Evolutionary conservation across 92 coral and sea anemone species (phyloP).

Genomic region (Epizoanthus rinbou): DNA sequence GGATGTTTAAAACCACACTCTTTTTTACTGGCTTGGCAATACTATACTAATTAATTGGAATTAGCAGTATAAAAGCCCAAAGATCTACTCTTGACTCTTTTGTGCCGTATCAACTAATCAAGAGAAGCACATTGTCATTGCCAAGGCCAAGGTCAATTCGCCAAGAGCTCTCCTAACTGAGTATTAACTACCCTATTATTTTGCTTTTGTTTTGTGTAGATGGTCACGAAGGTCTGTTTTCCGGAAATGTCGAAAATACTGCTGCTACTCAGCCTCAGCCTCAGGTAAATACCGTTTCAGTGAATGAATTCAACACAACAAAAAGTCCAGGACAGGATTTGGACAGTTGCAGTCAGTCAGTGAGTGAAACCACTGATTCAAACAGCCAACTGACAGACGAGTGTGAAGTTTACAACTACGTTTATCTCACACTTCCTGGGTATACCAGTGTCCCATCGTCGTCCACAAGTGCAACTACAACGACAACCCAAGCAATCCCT

Average conservation of each 20-base stretch:
- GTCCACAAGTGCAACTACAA: conserved; percentile 28
- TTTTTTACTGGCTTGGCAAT: too few species aligned
- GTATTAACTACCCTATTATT: neutral
- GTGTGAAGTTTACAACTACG: conserved; percentile 33
- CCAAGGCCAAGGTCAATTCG: conserved; percentile 4
- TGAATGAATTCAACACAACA: conserved; percentile 16
- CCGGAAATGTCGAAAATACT: conserved; percentile 22
- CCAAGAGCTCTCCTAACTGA: neutral
- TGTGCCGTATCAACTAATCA: too few species aligned
- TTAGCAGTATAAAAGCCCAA: too few species aligned
- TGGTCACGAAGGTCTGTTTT: conserved; percentile 17
- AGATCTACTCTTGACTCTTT: too few species aligned
- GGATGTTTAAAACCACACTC: neutral
- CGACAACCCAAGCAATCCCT: conserved; percentile 22
- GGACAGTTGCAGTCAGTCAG: conserved; percentile 33
- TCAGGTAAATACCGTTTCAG: neutral
- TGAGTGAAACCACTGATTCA: conserved; percentile 35
- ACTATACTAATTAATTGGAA: too few species aligned
- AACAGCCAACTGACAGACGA: conserved; percentile 39
- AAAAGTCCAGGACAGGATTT: conserved; percentile 20
- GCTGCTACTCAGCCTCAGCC: neutral
- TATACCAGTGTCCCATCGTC: conserved; percentile 15
- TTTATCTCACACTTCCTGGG: conserved; percentile 21
- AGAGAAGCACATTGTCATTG: neutral
- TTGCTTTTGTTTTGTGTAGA: conserved; percentile 8